Evolutionary conservation across 2,113 vertebrate genomes (phyloP).

Genomic region (Psittacula cyanocephala): DNA sequence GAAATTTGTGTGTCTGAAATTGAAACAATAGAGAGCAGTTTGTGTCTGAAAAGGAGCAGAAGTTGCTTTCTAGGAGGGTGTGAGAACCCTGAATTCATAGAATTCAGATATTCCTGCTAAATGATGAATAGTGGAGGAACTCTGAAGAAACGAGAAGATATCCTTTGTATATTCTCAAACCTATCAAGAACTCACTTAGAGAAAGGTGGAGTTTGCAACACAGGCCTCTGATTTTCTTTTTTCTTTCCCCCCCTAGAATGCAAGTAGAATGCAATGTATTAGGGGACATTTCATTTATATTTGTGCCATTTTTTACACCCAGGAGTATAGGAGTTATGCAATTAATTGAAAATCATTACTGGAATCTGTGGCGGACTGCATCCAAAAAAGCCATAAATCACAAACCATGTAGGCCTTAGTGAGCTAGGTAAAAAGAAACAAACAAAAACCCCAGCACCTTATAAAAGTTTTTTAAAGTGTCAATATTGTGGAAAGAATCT

Average conservation of each 20-base stretch:
- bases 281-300: conserved; percentile 3
- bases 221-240: not conserved
- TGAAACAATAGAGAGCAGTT: not conserved
- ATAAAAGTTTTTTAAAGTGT: not conserved
- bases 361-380: not conserved
- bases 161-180: not conserved
- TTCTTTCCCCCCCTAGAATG: not conserved
- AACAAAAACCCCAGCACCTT: not conserved
- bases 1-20: not conserved
- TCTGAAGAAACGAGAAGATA: not conserved
- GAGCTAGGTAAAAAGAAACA: not conserved
- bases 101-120: not conserved
- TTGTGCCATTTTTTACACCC: conserved; percentile 3
- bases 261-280: not conserved
- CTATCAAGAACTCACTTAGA: not conserved
- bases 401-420: not conserved
- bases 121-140: not conserved
- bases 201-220: not conserved
- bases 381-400: not conserved
- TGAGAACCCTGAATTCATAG: not conserved
- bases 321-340: not conserved
- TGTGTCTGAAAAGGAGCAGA: not conserved
- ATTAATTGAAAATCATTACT: conserved; percentile 33
- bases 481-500: not conserved
- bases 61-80: not conserved